Base-by-base conservation (phyloP, 2,888 invertebrate species). In the Lasioglossum lativentre region DNA sequence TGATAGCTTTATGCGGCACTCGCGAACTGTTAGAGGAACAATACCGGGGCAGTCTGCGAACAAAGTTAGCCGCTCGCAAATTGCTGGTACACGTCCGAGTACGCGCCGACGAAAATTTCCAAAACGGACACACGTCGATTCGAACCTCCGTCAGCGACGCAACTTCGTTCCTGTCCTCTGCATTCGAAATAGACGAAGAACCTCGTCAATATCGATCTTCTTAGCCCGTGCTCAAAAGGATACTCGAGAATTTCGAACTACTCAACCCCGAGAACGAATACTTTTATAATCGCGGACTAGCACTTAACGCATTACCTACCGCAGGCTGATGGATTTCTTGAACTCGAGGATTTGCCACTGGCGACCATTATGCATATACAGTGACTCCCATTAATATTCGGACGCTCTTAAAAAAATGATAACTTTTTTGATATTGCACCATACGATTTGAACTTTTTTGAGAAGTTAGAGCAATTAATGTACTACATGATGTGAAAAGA, bases 21-120 rank as follows among this genome's bases (percentile, higher is more conserved):
- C 76, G 83, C 85, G 78, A 89, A 82, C 89, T 85, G 85, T 88
- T 83, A 83, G 47, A 59, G 78, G 82, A 78, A 87, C 87, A 82
- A 89, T 89, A 80, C 77, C 85, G 72, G 56, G 63, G 52, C 75
- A 71, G 80, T 82, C 52, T 6, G 47, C n/a, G 70, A 71, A 73
- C 78, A 72, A 73, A 82, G 83, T 89, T 83, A 68, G 70, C 71
- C 74, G 81, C 85, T 87, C 47, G 72, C 59, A 72, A 87, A 88
- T 80, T 88, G 59, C 78, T 75, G 34, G 6, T 59, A 45, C 82
- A 59, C 74, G 52, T 75, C 56, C 63, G 56, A 56, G 16, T n/a
- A 27, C 47, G 16, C 34, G 47, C n/a, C 34, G 56, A 72, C 30
- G 45, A 42, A 72, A 72, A 72, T 45, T 72, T 72, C 45, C 47